These are phyloP conservation scores for Apamea crenata DNA, from an alignment of 2,888 invertebrate species.

Conservation along the genomic window DNA sequence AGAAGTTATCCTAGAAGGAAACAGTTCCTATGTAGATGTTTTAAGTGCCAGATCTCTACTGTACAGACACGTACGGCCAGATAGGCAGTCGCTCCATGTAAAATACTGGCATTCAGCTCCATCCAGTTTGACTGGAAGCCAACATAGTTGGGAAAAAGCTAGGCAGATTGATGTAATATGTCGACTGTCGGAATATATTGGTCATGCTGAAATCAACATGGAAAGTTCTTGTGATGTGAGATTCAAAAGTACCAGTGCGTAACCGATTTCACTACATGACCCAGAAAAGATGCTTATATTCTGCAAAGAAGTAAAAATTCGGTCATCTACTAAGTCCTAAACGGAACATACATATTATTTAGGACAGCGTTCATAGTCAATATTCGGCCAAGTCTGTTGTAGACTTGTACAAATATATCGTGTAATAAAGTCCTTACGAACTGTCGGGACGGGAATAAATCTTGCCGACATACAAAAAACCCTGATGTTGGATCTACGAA, in stretches of 20 bases:
- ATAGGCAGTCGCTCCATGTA: neutral
- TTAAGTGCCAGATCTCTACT: neutral
- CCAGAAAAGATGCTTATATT: neutral
- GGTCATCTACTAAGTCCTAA: neutral
- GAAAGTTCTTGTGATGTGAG: neutral
- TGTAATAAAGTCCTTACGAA: constrained; percentile 34
- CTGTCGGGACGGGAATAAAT: constrained; percentile 38
- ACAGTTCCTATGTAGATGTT: no score
- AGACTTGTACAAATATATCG: constrained; percentile 50
- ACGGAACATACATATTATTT: constrained; percentile 3
- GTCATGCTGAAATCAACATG: neutral
- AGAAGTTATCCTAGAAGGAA: neutral
- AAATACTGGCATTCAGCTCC: no score
- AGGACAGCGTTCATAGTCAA: constrained; percentile 10
- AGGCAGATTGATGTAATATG: no score
- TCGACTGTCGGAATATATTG: neutral
- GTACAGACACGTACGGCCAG: neutral
- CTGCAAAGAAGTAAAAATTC: neutral
- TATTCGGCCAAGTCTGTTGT: constrained; percentile 29
- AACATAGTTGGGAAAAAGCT: no score
- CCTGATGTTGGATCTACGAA: constrained; percentile 11
- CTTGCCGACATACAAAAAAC: constrained; percentile 27
- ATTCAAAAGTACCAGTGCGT: neutral
- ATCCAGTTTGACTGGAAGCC: no score
- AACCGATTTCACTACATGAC: neutral